These are phyloP conservation scores for Lutjanus campechanus DNA, from an alignment of 2,797 vertebrate species.

Conservation along the genomic window DNA sequence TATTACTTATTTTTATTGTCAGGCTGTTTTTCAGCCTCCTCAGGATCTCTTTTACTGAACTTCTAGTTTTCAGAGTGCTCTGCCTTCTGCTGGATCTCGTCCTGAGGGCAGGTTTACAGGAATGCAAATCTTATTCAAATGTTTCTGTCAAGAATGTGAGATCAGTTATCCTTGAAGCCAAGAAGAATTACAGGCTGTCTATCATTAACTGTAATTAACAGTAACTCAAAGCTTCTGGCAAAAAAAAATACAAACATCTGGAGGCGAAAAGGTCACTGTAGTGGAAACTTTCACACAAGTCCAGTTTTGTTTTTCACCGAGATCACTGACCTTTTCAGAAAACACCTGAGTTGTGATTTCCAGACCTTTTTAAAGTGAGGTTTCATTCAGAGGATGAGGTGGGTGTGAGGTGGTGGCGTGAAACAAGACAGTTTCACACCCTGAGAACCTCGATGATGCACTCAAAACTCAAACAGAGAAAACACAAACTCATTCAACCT, in stretches of 20 bases:
- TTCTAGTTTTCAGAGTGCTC: not conserved
- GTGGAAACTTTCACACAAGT: slow-evolving; percentile 30
- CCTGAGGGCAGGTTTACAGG: not conserved
- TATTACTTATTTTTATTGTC: not conserved
- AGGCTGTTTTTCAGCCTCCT: not conserved
- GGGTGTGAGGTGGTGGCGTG: slow-evolving; percentile 4
- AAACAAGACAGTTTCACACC: not conserved
- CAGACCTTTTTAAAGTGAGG: slow-evolving; percentile 25
- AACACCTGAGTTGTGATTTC: slow-evolving; percentile 25
- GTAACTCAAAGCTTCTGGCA: not conserved
- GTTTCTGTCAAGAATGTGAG: slow-evolving; percentile 17
- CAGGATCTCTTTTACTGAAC: not conserved
- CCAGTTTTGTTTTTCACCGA: slow-evolving; percentile 26
- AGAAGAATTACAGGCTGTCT: not conserved
- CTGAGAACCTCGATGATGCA: not conserved
- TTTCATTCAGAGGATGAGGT: slow-evolving; percentile 7
- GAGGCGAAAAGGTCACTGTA: slow-evolving; percentile 12
- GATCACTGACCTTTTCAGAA: slow-evolving; percentile 38
- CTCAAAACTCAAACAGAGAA: not conserved
- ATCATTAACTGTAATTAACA: not conserved
- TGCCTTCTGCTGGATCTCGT: too few species aligned
- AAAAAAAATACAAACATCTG: slow-evolving; percentile 11
- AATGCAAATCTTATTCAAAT: slow-evolving; percentile 66
- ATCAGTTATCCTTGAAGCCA: not conserved
- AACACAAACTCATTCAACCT: not conserved